Evolutionary conservation across 2,797 vertebrate species (phyloP).

Genomic region (Malacoctenus gilli): DNA sequence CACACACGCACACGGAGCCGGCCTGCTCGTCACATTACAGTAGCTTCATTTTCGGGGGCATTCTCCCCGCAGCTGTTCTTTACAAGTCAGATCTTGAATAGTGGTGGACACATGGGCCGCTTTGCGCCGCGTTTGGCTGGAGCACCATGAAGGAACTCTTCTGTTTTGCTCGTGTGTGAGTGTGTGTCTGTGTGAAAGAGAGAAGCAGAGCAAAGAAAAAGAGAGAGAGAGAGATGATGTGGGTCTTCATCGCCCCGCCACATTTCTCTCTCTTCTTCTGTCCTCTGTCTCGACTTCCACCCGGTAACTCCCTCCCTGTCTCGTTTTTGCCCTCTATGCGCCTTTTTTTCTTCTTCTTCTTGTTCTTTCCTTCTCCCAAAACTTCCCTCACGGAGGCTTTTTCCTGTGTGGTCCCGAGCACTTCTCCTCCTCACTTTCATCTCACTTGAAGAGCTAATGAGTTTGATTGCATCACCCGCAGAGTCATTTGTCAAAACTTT

Average conservation of each 20-base stretch:
- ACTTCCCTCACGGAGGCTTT: slow-evolving; percentile 41
- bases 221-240: slow-evolving; percentile 35
- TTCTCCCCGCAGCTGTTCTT: slow-evolving; percentile 77
- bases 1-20: slow-evolving; percentile 16
- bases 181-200: slow-evolving; percentile 20
- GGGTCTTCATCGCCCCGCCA: slow-evolving; percentile 18
- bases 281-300: not conserved
- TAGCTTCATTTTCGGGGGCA: slow-evolving; percentile 61
- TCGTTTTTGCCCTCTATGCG: slow-evolving; percentile 39
- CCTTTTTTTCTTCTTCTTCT: no score
- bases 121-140: slow-evolving; percentile 69
- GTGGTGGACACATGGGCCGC: slow-evolving; percentile 59
- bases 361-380: slow-evolving; percentile 40
- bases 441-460: slow-evolving; percentile 68
- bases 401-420: slow-evolving; percentile 67
- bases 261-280: not conserved
- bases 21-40: slow-evolving; percentile 44
- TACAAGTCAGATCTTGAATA: slow-evolving; percentile 75
- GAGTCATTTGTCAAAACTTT: slow-evolving; percentile 62
- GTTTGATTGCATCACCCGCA: slow-evolving; percentile 68
- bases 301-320: slow-evolving; percentile 11
- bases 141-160: slow-evolving; percentile 63
- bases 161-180: slow-evolving; percentile 36
- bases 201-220: slow-evolving; percentile 3
- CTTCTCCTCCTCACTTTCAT: slow-evolving; percentile 65